Evolutionary conservation across 2,888 invertebrate genomes (phyloP), one percentile per base, ranked within the genome.

Genomic region (Drosophila leonis): DNA sequence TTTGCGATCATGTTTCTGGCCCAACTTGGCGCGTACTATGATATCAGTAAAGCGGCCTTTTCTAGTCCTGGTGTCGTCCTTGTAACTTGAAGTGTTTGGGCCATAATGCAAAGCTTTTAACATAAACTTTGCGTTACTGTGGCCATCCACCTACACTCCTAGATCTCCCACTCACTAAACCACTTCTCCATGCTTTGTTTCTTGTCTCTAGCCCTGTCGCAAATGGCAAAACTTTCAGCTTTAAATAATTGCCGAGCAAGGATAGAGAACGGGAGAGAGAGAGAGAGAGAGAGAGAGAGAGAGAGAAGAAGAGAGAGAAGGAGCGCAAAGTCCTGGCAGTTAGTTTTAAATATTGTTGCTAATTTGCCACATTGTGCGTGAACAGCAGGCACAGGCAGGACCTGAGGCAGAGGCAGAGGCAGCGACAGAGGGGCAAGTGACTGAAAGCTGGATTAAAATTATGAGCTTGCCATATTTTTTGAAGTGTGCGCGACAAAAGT

Each of bases 341-440:
- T 83, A 87, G 82, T 87, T 85, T 85, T 82, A 84, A 84, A 85
- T 84, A 87, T 85, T 86, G 85, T 86, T 82, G 84, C 86, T 85
- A 85, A 85, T 85, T 85, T 86, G 86, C 84, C 83, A 88, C 83
- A 84, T 84, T 84, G 83, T 90, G 90, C 90, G 83, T 83, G 79
- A 78, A 78, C 75, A 78, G 79, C 72, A 66, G 60, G 37, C 55
- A 24, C 12, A 49, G 60, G 18, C 35, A 41, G 52, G 2, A 39
- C 7, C 15, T 18, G 48, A 12, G 29, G 7, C 29, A 2, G 51
- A 57, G 46, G 13, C 51, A 0, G 35, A 24, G 51, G 5, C 49
- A 8, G 51, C 54, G 56, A 15, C 51, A 35, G 51, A 44, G 60
- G 9, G 37, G 12, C 20, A 31, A 37, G 51, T 55, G 55, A 13